Evolutionary conservation across 2,888 invertebrate species (phyloP), one percentile per base, ranked within the genome.

Genomic region (Mesorhabditis belari): DNA sequence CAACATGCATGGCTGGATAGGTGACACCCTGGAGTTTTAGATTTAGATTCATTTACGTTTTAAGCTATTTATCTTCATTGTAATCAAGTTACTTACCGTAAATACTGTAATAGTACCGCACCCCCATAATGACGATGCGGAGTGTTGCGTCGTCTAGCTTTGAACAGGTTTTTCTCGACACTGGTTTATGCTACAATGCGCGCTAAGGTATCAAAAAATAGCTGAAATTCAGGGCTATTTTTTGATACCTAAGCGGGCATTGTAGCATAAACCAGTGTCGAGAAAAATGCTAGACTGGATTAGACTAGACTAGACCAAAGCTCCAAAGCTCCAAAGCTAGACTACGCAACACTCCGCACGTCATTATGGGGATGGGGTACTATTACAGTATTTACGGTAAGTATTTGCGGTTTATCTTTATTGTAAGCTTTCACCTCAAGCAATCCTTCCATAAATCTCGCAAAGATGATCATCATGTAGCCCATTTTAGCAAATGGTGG

Each of bases 1-100:
- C 64, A 2, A 74, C 76, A 62, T 77, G 77, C 69, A 77, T 76
- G 3, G 76, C 73, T 3, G 77, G 77, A 60, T 76, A 77, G 24
- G 76, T 72, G 54, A 76, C 76, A 25, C 77, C 77, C 74, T 75
- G 50, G 35, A 60, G 28, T 23, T 49, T 17, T 1, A 54, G 1
- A 23, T n/a, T 54, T 23, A 25, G 1, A 17, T 51, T 9, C n/a
- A 17, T 17, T 17, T 19, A 51, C 1, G n/a, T 51, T 51, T 51
- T 9, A 51, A 51, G n/a, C 51, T 19, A 17, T 51, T 19, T 51
- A 9, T 51, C 12, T 21, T 19, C 23, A 21, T 9, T 19, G 23
- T 51, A 19, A 51, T 17, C 51, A 17, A 17, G 9, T 19, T 9
- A 51, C n/a, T n/a, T n/a, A n/a, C n/a, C n/a, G n/a, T n/a, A n/a